Base-by-base conservation (phyloP, 2,797 vertebrate species). In the Rhinophrynus dorsalis region DNA sequence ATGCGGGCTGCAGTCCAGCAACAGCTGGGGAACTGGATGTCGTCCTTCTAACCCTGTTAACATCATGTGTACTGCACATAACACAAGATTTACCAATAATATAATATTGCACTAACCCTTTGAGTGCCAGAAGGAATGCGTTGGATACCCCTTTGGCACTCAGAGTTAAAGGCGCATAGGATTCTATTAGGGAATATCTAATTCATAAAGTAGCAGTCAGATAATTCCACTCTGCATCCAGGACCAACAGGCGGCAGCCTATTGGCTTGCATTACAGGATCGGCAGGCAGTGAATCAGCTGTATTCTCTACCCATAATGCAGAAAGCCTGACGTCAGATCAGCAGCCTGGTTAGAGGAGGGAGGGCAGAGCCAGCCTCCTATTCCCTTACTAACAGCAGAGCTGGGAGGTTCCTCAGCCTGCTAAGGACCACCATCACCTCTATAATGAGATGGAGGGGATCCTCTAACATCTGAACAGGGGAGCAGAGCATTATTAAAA, bases 221-320 rank as follows among this genome's bases (percentile, higher is more conserved):
- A n/a, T 13, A 9, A 2, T n/a, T 17, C 27, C 37, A 7, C 33
- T 21, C 12, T 21, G 55, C 35, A n/a, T 12, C 40, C 32, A 9
- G 13, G 29, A 37, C 32, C 55, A 59, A 45, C 35, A 27, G 44
- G 6, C 50, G 17, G 18, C 37, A 52, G 37, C 23, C 44, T 11
- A 45, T 38, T 35, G 66, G 47, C 48, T 58, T 58, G 42, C 47
- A 27, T 33, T 63, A 50, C 68, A 57, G 33, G 68, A 57, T 42
- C 50, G 57, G 68, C 58, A 7, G 40, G 51, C 29, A 66, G 69
- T 73, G 69, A 73, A 66, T 73, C 69, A 73, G 69, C 69, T 73
- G 47, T 40, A 69, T 73, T 66, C 62, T 55, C 30, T 75, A 66
- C 74, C 74, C 74, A 76, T 30, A 76, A 76, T 72, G 74, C 74